These are phyloP conservation scores for Oceanodroma leucorhoa DNA, from an alignment of 2,797 vertebrate genomes.

Conservation along the genomic window DNA sequence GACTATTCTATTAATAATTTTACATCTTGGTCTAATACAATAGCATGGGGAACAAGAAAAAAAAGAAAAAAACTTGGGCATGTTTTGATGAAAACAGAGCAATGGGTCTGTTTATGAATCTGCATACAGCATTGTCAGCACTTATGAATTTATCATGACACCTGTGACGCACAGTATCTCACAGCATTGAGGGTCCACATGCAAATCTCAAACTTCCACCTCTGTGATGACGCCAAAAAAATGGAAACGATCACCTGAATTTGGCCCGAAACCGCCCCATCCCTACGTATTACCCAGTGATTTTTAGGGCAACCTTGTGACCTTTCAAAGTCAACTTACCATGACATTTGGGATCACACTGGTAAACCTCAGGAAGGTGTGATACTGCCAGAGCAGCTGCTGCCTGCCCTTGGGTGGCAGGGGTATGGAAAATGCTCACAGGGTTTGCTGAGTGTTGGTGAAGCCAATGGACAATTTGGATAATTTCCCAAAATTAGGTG, in stretches of 20 bases:
- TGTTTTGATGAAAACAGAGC: not conserved
- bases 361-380: not conserved
- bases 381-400: not conserved
- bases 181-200: not conserved
- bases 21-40: not conserved
- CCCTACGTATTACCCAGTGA: accelerated
- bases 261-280: not conserved
- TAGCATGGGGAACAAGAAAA: not conserved
- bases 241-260: accelerated
- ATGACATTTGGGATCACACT: not conserved
- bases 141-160: not conserved
- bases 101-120: not conserved
- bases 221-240: not conserved
- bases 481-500: not conserved
- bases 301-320: not conserved
- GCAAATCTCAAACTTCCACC: not conserved
- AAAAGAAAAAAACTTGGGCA: not conserved
- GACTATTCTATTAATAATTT: constrained; percentile 54
- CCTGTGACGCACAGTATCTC: not conserved
- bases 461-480: not conserved
- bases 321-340: not conserved
- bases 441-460: not conserved
- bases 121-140: not conserved
- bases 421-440: accelerated
- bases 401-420: not conserved